These are phyloP conservation scores for Orchesella cincta DNA, from an alignment of 1,140 invertebrate genomes.

Conservation along the genomic window DNA sequence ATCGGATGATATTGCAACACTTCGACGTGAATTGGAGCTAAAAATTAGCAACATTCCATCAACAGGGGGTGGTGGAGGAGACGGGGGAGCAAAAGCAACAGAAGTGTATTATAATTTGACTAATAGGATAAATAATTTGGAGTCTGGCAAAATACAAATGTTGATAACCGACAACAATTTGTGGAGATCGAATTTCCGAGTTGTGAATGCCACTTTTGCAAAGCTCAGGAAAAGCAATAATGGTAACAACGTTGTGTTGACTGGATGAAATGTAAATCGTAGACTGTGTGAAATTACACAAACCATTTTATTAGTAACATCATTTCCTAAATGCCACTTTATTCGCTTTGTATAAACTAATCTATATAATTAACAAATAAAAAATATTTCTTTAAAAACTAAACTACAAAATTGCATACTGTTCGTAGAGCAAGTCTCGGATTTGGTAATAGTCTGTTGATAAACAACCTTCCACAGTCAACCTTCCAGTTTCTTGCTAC, in stretches of 20 bases:
- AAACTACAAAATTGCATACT: slow-evolving; percentile 79
- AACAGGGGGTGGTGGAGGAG: neutral
- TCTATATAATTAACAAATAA: neutral
- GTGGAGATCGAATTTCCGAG: neutral
- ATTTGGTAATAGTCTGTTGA: slow-evolving; percentile 96
- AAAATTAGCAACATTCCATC: neutral
- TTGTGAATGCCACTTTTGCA: slow-evolving; percentile 16
- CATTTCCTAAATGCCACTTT: neutral
- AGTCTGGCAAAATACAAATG: neutral
- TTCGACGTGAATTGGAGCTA: neutral
- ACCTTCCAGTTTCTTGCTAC: slow-evolving; percentile 84
- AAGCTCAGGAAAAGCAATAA: neutral
- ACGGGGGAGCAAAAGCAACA: neutral
- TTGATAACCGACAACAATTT: slow-evolving; percentile 12
- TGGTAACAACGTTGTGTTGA: neutral
- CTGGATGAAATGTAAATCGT: neutral
- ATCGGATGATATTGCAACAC: neutral
- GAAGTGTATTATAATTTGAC: slow-evolving; percentile 9
- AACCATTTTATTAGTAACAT: too few species aligned
- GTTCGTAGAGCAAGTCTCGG: slow-evolving; percentile 88
- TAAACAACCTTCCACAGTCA: slow-evolving; percentile 89
- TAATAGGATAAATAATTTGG: neutral
- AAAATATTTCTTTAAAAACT: neutral
- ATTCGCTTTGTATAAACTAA: neutral
- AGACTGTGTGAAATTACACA: neutral